Evolutionary conservation across 1,140 invertebrate species (phyloP).

Genomic region (Frieseomelitta varia): DNA sequence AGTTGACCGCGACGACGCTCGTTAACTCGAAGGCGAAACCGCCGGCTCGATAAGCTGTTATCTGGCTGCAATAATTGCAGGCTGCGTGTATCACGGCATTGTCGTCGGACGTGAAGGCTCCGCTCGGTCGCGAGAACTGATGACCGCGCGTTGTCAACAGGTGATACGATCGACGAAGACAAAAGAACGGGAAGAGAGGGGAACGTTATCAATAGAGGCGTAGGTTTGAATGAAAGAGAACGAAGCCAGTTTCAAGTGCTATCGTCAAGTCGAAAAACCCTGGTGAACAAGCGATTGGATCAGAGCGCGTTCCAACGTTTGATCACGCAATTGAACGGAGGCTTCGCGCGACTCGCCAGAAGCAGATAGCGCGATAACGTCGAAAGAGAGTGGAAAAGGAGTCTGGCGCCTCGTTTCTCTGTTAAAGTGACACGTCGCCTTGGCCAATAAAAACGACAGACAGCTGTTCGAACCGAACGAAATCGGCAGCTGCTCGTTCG

Average conservation of each 20-base stretch:
- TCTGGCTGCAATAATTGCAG: slow-evolving; percentile 28
- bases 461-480: slow-evolving; percentile 11
- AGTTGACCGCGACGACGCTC: background rate
- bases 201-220: background rate
- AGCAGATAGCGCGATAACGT: slow-evolving; percentile 40
- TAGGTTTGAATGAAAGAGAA: background rate
- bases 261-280: too few relatives aligned
- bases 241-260: too few relatives aligned
- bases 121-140: background rate
- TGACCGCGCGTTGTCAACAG: slow-evolving; percentile 37
- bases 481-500: slow-evolving; percentile 51
- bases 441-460: slow-evolving; percentile 47
- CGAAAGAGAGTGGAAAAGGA: slow-evolving; percentile 47
- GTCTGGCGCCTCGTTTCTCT: slow-evolving; percentile 49
- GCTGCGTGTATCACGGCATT: slow-evolving; percentile 8
- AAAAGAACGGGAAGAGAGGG: background rate
- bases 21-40: slow-evolving; percentile 25
- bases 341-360: slow-evolving; percentile 22
- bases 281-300: too few relatives aligned
- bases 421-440: slow-evolving; percentile 42
- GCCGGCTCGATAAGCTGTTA: slow-evolving; percentile 43
- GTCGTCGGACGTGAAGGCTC: background rate
- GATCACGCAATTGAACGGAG: slow-evolving; percentile 23
- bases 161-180: slow-evolving; percentile 17
- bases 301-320: background rate